Conservation (phyloP, 1,140 invertebrate genomes). For the Lineus longissimus region DNA sequence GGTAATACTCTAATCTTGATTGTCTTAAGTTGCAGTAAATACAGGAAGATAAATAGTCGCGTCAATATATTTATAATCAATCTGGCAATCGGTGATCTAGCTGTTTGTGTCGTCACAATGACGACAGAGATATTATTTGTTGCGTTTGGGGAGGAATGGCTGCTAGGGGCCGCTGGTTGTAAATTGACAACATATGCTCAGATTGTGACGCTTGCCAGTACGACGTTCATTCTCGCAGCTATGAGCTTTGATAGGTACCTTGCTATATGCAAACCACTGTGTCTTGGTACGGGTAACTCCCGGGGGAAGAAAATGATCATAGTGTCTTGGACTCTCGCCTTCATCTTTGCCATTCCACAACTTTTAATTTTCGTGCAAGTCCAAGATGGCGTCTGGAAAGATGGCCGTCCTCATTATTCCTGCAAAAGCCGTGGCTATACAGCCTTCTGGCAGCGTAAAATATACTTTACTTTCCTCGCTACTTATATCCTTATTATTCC, state of each 20-base stretch:
- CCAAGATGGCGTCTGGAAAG: slow-evolving; percentile 27
- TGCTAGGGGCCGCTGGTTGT: slow-evolving; percentile 47
- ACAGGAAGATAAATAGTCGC: slow-evolving; percentile 46
- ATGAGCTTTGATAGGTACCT: slow-evolving; percentile 55
- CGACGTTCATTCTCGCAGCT: slow-evolving; percentile 54
- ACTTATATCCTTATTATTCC: slow-evolving; percentile 53
- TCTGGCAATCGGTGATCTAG: slow-evolving; percentile 54
- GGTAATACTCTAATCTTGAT: slow-evolving; percentile 55
- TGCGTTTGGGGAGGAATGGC: slow-evolving; percentile 53
- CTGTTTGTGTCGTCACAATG: slow-evolving; percentile 54
- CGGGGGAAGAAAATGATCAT: slow-evolving; percentile 41
- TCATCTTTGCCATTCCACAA: slow-evolving; percentile 54
- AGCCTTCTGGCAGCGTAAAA: slow-evolving; percentile 52
- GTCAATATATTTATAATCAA: slow-evolving; percentile 57
- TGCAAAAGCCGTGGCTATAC: slow-evolving; percentile 54
- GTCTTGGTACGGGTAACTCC: slow-evolving; percentile 32
- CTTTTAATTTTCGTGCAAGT: slow-evolving; percentile 54
- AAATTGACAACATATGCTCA: slow-evolving; percentile 54
- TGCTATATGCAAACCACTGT: slow-evolving; percentile 55
- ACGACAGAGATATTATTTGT: slow-evolving; percentile 54
- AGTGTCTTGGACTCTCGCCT: slow-evolving; percentile 51
- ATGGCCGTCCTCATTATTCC: slow-evolving; percentile 35
- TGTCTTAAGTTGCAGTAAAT: slow-evolving; percentile 49
- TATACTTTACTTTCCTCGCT: slow-evolving; percentile 54
- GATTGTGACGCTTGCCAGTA: slow-evolving; percentile 53